Conservation (phyloP, 2,888 invertebrate genomes). For the Cephus rjabovi region DNA sequence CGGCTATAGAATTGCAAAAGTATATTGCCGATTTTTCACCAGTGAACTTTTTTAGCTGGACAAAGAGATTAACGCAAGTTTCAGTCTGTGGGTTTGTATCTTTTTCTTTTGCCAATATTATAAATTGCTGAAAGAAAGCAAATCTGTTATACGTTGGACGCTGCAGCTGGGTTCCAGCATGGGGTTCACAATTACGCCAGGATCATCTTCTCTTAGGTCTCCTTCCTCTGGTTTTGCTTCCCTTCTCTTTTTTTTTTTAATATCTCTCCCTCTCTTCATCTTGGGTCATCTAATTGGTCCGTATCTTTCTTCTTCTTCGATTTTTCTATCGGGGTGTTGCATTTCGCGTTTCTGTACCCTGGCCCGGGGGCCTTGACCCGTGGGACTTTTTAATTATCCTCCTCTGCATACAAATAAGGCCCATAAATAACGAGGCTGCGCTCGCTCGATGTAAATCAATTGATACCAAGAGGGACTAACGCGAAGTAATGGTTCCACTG, state of each 20-base stretch:
- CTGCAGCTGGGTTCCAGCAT: slow-evolving; percentile 21
- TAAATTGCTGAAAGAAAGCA: slow-evolving; percentile 21
- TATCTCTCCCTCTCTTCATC: slow-evolving; percentile 8
- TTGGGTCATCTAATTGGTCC: slow-evolving; percentile 31
- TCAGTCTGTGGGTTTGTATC: neutral
- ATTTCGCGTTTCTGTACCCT: slow-evolving; percentile 16
- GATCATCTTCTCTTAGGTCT: neutral
- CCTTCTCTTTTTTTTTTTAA: slow-evolving; percentile 17
- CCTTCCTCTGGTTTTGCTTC: slow-evolving; percentile 19
- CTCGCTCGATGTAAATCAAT: slow-evolving; percentile 41
- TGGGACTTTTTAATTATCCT: slow-evolving; percentile 44
- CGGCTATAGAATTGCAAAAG: neutral
- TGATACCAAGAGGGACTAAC: slow-evolving; percentile 33
- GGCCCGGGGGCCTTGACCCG: slow-evolving; percentile 39
- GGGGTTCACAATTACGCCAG: slow-evolving; percentile 27
- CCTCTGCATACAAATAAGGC: slow-evolving; percentile 41
- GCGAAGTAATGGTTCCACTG: neutral
- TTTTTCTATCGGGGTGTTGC: slow-evolving; percentile 23
- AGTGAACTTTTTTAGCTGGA: neutral
- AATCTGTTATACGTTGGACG: slow-evolving; percentile 15
- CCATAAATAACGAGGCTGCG: slow-evolving; percentile 39
- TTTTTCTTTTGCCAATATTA: slow-evolving; percentile 18
- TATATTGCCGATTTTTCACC: neutral
- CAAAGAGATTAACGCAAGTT: neutral
- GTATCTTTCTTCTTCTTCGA: slow-evolving; percentile 21